phyloP scores from a whole-genome alignment of 2,888 invertebrate genomes.

The Hybos culiciformis region DNA sequence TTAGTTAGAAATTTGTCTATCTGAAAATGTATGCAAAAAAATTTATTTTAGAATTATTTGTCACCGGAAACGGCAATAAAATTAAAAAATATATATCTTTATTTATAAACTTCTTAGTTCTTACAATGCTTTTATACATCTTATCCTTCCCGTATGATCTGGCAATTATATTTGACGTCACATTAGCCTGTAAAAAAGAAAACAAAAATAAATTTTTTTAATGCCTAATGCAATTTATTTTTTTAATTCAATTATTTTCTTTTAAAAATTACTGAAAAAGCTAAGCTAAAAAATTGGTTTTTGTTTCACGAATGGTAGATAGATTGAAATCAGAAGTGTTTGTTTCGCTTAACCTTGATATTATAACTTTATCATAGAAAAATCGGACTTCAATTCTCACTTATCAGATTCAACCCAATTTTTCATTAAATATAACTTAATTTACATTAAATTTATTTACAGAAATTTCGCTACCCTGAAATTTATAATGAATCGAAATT shows the following conservation, averaged over 20 bases:
- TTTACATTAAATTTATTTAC: neutral
- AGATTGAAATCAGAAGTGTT: no score
- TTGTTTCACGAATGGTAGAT: no score
- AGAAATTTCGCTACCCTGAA: neutral
- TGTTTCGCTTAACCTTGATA: no score
- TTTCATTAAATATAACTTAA: no score
- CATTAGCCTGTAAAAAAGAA: no score
- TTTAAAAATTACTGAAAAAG: no score
- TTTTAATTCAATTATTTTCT: neutral
- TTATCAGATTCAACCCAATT: no score
- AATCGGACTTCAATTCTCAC: no score
- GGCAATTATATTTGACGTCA: constrained; percentile 28
- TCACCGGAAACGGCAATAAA: no score
- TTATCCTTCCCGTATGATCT: constrained; percentile 28
- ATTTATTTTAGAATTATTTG: neutral
- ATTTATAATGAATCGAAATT: neutral
- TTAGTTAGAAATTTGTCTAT: constrained; percentile 33
- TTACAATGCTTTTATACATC: constrained; percentile 30
- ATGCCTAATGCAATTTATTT: neutral
- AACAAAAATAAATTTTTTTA: neutral
- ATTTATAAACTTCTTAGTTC: constrained; percentile 1
- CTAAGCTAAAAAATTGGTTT: no score
- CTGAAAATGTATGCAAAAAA: constrained; percentile 15
- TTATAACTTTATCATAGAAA: no score
- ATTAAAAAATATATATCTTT: neutral